Evolutionary conservation across 2,797 vertebrate genomes (phyloP).

Genomic region (Esox lucius): DNA sequence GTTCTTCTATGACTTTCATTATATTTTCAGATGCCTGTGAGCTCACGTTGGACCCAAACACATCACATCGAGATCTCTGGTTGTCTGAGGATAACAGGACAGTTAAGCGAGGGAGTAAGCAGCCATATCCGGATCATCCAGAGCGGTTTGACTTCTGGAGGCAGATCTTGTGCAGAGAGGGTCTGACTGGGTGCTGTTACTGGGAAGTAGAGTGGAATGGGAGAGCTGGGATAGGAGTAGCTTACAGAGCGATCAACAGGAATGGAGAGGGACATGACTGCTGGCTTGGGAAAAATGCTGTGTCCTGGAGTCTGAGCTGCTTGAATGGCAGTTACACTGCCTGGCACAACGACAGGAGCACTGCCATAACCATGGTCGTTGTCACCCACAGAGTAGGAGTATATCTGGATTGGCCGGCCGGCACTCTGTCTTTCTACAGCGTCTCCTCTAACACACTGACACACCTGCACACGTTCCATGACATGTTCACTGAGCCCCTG

Average conservation of each 20-base stretch:
- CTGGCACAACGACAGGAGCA: conserved; percentile 24
- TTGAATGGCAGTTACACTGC: conserved; percentile 33
- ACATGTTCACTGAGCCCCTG: conserved; percentile 56
- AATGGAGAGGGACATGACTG: conserved; percentile 53
- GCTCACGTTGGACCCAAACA: conserved; percentile 63
- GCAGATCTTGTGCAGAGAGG: conserved; percentile 62
- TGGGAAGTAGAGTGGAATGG: conserved; percentile 63
- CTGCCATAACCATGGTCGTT: background rate
- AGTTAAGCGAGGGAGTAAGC: conserved; percentile 37
- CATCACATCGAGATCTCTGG: conserved; percentile 54
- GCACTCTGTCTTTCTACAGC: conserved; percentile 53
- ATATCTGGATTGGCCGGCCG: conserved; percentile 57
- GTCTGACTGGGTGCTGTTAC: conserved; percentile 54
- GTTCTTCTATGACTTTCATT: background rate
- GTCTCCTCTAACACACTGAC: conserved; percentile 27
- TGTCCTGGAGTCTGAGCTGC: conserved; percentile 64
- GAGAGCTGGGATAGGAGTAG: conserved; percentile 47
- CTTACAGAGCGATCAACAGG: conserved; percentile 57
- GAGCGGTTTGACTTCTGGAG: conserved; percentile 57
- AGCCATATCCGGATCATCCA: conserved; percentile 41
- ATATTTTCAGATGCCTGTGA: conserved; percentile 39
- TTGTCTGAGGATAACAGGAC: conserved; percentile 51
- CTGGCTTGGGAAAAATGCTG: conserved; percentile 57
- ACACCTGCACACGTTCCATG: conserved; percentile 53
- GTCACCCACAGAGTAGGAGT: conserved; percentile 52